Conservation (phyloP, 2,888 invertebrate species). For the Philhelius pedissequus region DNA sequence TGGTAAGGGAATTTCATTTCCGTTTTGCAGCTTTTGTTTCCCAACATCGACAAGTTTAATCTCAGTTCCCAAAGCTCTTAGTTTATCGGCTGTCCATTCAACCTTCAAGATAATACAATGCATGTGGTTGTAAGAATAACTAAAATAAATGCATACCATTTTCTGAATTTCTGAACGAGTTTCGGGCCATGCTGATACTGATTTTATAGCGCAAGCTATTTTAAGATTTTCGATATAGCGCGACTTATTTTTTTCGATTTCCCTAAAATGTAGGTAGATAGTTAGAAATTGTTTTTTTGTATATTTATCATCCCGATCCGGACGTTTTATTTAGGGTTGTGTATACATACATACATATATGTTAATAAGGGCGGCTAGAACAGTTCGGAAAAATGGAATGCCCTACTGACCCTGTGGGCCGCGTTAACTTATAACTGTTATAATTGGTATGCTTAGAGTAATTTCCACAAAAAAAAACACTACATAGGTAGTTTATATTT, state of each 20-base stretch:
- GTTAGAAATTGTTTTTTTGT: background rate
- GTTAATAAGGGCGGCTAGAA: too few relatives aligned
- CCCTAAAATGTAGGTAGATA: constrained; percentile 68
- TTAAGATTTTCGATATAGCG: constrained; percentile 88
- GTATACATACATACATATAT: too few relatives aligned
- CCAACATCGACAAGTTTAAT: constrained; percentile 89
- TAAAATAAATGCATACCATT: constrained; percentile 81
- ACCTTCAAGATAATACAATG: constrained; percentile 74
- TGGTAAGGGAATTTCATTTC: constrained; percentile 87
- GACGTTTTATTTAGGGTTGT: too few relatives aligned
- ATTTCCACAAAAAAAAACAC: too few relatives aligned
- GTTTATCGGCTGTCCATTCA: constrained; percentile 86
- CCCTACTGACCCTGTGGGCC: too few relatives aligned
- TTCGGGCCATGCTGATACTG: constrained; percentile 95
- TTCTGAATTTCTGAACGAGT: constrained; percentile 88
- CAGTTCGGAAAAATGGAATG: too few relatives aligned
- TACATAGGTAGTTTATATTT: too few relatives aligned
- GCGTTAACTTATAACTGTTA: too few relatives aligned
- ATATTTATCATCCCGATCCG: background rate
- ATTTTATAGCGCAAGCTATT: constrained; percentile 94
- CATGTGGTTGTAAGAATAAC: background rate
- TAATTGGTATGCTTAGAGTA: too few relatives aligned
- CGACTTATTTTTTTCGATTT: constrained; percentile 87
- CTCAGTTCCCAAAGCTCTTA: constrained; percentile 85
- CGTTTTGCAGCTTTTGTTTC: constrained; percentile 85